Percentiles rank a stretch among this genome's conserved stretches.
Evolutionary conservation across 2,113 vertebrate genomes (phyloP).

Genomic region (Macroglossus sobrinus): DNA sequence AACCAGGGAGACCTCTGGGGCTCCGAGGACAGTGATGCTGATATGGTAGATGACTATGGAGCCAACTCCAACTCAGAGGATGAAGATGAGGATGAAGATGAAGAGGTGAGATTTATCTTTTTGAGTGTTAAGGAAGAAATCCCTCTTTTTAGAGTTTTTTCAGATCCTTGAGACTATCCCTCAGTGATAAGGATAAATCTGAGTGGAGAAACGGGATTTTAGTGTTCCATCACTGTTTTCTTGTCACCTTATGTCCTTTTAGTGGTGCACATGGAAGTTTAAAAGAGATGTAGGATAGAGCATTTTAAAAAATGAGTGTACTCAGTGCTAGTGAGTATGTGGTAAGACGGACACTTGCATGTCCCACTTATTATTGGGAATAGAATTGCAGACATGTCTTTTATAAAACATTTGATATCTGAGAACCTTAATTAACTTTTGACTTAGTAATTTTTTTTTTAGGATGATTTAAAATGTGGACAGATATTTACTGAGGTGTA

Average conservation of each 20-base stretch:
- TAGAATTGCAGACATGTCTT: background rate
- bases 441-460: background rate
- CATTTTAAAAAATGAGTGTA: background rate
- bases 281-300: background rate
- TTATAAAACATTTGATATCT: background rate
- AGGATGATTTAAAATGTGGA: background rate
- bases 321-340: background rate
- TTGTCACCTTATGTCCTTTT: background rate
- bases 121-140: background rate
- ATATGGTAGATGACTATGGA: conserved; percentile 93
- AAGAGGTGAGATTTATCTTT: conserved; percentile 57
- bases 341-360: background rate
- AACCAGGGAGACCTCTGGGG: conserved; percentile 67
- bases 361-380: background rate
- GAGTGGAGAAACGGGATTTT: background rate
- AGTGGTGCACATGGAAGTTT: background rate
- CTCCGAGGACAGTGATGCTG: conserved; percentile 84
- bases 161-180: background rate
- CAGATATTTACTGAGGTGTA: background rate
- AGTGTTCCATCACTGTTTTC: background rate
- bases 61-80: conserved; percentile 71
- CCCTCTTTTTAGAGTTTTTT: background rate
- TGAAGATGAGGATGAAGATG: conserved; percentile 76
- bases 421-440: background rate
- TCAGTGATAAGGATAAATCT: background rate